These are phyloP conservation scores for Gambelia wislizenii DNA, from an alignment of 2,797 vertebrate species.

Conservation along the genomic window DNA sequence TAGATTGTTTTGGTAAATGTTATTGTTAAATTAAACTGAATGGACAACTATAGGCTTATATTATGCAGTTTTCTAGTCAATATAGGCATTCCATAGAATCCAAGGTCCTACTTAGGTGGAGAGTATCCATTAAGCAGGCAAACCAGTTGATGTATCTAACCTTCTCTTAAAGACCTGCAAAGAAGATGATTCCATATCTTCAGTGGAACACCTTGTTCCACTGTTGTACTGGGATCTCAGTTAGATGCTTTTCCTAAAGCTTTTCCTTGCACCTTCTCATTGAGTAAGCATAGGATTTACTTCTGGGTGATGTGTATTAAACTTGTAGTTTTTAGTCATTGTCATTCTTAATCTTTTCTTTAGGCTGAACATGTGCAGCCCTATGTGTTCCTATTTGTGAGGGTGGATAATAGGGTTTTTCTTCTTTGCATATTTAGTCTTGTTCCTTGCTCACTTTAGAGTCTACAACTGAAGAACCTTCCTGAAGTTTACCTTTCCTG, in stretches of 20 bases:
- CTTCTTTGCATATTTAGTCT: background rate
- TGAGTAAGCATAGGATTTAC: background rate
- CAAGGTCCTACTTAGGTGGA: background rate
- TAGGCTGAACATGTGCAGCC: background rate
- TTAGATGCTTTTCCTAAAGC: background rate
- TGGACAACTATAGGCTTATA: background rate
- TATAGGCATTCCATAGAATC: background rate
- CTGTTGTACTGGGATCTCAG: background rate
- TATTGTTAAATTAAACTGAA: background rate
- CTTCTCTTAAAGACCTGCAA: background rate
- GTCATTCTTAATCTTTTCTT: background rate
- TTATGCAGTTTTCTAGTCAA: background rate
- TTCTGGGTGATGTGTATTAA: background rate
- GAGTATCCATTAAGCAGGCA: background rate
- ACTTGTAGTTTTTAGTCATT: background rate
- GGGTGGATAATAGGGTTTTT: background rate
- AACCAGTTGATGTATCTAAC: background rate
- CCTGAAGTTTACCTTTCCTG: background rate
- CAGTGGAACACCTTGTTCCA: background rate
- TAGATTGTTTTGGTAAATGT: slow-evolving; percentile 29
- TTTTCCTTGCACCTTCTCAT: background rate
- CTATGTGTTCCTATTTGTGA: background rate
- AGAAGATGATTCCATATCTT: background rate
- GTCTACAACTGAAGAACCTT: background rate
- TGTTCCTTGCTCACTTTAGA: background rate